These are phyloP conservation scores for Colaptes auratus DNA, from an alignment of 2,113 vertebrate species.

Conservation along the genomic window DNA sequence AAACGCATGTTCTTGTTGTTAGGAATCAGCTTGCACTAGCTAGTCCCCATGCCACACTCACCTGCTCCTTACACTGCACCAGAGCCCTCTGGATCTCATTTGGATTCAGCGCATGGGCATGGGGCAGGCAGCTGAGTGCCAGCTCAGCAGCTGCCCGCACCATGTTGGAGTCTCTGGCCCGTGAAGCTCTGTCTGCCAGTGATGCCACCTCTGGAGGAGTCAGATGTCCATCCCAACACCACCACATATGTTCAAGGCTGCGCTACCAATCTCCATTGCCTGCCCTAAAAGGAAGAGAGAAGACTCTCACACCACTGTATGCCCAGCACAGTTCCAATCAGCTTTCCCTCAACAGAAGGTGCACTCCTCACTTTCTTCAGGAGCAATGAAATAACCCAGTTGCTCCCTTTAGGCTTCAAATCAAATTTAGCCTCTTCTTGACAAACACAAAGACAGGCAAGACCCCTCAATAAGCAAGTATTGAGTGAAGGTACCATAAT, in stretches of 20 bases:
- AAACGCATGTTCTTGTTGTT: background rate
- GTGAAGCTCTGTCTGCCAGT: conserved; percentile 92
- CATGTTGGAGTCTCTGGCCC: conserved; percentile 98
- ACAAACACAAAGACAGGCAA: background rate
- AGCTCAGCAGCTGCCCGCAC: conserved; percentile 96
- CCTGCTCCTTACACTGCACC: conserved; percentile 99
- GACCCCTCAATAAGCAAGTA: background rate
- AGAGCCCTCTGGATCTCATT: conserved; percentile 98
- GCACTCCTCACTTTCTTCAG: background rate
- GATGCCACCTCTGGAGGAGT: conserved; percentile 98
- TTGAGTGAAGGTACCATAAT: background rate
- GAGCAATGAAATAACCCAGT: background rate
- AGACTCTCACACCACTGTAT: background rate
- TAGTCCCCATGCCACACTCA: conserved; percentile 28
- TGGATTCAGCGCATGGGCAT: conserved; percentile 96
- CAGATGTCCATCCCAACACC: conserved; percentile 96
- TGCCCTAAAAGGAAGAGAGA: conserved; percentile 81
- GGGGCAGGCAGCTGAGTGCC: conserved; percentile 96
- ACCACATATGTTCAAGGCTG: conserved; percentile 97
- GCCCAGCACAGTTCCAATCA: background rate
- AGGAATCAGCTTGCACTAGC: background rate
- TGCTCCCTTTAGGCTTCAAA: background rate
- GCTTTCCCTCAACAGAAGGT: background rate
- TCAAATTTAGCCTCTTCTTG: background rate
- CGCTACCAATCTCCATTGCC: conserved; percentile 98